Conservation (phyloP, 2,113 vertebrate species). For the Phrynosoma platyrhinos region DNA sequence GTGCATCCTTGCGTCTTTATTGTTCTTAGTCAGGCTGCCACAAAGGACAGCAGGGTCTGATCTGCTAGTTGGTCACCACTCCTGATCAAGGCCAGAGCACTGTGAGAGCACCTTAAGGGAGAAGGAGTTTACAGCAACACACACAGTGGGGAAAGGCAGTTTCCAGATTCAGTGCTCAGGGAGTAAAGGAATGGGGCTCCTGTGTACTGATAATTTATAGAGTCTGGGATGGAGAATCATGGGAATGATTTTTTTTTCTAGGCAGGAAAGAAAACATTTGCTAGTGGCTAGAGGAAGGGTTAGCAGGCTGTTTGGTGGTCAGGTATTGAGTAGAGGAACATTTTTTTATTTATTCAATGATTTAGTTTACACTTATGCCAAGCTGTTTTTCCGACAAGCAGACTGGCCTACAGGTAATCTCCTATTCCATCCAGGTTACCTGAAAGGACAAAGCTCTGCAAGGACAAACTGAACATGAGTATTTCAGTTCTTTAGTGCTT, state of each 20-base stretch:
- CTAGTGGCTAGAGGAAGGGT: too few relatives aligned
- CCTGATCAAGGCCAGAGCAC: conserved; percentile 14
- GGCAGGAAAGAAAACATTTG: too few relatives aligned
- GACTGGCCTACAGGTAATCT: too few relatives aligned
- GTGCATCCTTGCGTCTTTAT: conserved; percentile 56
- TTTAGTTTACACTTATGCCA: too few relatives aligned
- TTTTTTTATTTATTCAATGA: too few relatives aligned
- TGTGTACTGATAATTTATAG: neutral
- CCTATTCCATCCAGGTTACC: too few relatives aligned
- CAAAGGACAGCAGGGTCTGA: conserved; percentile 16
- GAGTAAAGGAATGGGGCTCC: neutral
- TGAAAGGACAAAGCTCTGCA: too few relatives aligned
- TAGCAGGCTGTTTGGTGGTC: too few relatives aligned
- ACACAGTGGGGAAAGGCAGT: neutral
- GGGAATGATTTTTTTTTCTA: neutral
- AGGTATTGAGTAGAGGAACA: too few relatives aligned
- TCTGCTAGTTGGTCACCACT: conserved; percentile 38
- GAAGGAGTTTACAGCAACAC: neutral
- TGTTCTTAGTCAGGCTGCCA: conserved; percentile 32
- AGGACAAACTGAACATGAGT: too few relatives aligned
- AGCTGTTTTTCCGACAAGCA: too few relatives aligned
- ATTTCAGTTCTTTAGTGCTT: too few relatives aligned
- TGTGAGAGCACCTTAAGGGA: neutral
- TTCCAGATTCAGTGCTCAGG: conserved; percentile 2
- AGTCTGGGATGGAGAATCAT: neutral